These are phyloP conservation scores for Lasioglossum leucozonium DNA, from an alignment of 2,888 invertebrate species.

Conservation along the genomic window DNA sequence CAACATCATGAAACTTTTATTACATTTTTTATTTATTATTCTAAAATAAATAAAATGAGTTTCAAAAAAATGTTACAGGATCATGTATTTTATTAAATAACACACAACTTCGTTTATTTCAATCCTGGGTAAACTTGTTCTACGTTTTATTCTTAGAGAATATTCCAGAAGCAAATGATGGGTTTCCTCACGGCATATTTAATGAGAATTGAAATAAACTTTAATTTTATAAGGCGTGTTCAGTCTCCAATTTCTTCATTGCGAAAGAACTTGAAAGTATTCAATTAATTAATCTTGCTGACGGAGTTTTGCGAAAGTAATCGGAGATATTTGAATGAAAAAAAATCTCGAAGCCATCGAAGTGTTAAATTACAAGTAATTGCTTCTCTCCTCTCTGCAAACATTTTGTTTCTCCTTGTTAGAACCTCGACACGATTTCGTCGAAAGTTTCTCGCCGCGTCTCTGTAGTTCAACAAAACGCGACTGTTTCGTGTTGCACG, in stretches of 20 bases:
- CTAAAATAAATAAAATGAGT: not conserved
- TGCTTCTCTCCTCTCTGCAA: not conserved
- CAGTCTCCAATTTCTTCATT: not conserved
- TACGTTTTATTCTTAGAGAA: not conserved
- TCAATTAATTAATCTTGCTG: not conserved
- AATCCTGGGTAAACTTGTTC: not conserved
- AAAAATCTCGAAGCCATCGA: not conserved
- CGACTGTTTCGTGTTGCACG: not conserved
- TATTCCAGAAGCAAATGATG: not conserved
- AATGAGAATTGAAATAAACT: not conserved
- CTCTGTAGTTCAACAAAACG: not conserved
- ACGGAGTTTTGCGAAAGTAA: not conserved
- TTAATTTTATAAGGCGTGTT: not conserved
- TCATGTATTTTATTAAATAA: not conserved
- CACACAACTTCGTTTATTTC: not conserved
- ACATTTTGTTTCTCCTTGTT: constrained; percentile 19
- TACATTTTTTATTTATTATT: too few species aligned
- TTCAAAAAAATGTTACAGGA: not conserved
- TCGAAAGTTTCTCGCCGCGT: constrained; percentile 2
- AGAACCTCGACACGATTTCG: constrained; percentile 4
- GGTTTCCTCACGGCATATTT: not conserved
- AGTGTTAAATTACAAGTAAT: not conserved
- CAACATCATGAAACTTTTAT: not conserved
- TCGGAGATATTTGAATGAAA: not conserved
- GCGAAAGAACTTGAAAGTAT: not conserved